Percentiles rank a stretch among this genome's conserved stretches.
Evolutionary conservation across 2,888 invertebrate species (phyloP).

Genomic region (Horisme vitalbata): DNA sequence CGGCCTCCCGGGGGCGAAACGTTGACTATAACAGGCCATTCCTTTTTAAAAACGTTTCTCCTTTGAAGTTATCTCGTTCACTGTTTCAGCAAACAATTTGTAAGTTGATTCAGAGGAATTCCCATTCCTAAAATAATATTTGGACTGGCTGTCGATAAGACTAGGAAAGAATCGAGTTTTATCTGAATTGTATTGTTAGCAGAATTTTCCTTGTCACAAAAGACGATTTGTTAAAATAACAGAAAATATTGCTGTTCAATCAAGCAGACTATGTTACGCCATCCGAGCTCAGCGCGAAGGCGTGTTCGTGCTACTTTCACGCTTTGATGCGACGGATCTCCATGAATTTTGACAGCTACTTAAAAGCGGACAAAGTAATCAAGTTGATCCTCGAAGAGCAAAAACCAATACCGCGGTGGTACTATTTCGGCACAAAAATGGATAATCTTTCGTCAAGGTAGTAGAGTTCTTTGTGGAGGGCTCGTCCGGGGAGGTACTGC

Average conservation of each 20-base stretch:
- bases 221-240: constrained; percentile 7
- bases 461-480: too few relatives aligned
- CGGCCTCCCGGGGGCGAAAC: background rate
- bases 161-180: constrained; percentile 7
- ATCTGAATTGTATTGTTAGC: constrained; percentile 8
- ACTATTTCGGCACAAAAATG: constrained; percentile 5
- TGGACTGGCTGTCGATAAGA: constrained; percentile 9
- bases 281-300: constrained; percentile 2
- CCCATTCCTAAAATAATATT: constrained; percentile 22
- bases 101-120: constrained; percentile 11
- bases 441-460: constrained; percentile 5
- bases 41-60: constrained; percentile 10
- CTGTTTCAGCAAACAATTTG: constrained; percentile 16
- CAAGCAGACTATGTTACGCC: background rate
- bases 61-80: constrained; percentile 15
- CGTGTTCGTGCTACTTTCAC: constrained; percentile 6
- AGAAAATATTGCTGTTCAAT: constrained; percentile 10
- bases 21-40: constrained; percentile 1
- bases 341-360: constrained; percentile 14
- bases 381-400: constrained; percentile 3
- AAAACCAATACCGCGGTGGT: constrained; percentile 4
- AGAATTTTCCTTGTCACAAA: constrained; percentile 3
- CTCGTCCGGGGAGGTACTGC: too few relatives aligned
- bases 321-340: constrained; percentile 4
- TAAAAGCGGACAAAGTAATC: constrained; percentile 13